phyloP scores from a whole-genome alignment of 2,888 invertebrate genomes.

The Temnothorax unifasciatus region DNA sequence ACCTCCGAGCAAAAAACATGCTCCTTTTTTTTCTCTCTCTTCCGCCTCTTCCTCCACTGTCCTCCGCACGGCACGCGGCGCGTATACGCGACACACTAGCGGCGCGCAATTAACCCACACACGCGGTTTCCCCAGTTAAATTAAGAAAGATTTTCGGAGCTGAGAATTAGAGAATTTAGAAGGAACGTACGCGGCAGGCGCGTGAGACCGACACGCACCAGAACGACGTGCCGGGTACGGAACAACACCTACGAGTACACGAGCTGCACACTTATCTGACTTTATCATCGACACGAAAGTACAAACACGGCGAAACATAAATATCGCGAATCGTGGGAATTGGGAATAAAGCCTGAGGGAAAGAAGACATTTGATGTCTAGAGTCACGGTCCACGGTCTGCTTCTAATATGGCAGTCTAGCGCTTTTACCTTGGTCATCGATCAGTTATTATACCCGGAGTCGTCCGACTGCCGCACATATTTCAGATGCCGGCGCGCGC shows the following conservation, averaged over 20 bases:
- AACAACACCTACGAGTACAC: not conserved
- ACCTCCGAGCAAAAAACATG: slow-evolving; percentile 16
- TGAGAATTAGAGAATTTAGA: slow-evolving; percentile 43
- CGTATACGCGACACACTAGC: slow-evolving; percentile 4
- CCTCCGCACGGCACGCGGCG: not conserved
- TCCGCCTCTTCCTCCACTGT: not conserved
- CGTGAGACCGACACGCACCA: slow-evolving; percentile 55
- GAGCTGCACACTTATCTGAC: slow-evolving; percentile 11
- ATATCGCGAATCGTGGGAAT: slow-evolving; percentile 33
- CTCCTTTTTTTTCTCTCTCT: not conserved
- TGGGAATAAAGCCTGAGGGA: slow-evolving; percentile 26
- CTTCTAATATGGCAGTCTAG: slow-evolving; percentile 52
- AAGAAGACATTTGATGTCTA: slow-evolving; percentile 56
- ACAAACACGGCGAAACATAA: slow-evolving; percentile 1
- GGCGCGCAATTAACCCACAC: slow-evolving; percentile 31
- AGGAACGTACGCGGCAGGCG: slow-evolving; percentile 58
- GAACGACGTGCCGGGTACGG: slow-evolving; percentile 13
- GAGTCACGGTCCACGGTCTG: slow-evolving; percentile 45
- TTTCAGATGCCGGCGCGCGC: not conserved
- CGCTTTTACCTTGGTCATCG: slow-evolving; percentile 24
- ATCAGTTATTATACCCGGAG: not conserved
- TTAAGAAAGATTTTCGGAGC: slow-evolving; percentile 38
- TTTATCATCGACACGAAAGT: slow-evolving; percentile 33
- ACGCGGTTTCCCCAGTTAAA: slow-evolving; percentile 22
- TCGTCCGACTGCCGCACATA: not conserved